A percentile compares a stretch with the other conserved stretches of the same genome.
These are phyloP conservation scores for Aporophyla lueneburgensis DNA, from an alignment of 2,888 invertebrate species.

Conservation along the genomic window DNA sequence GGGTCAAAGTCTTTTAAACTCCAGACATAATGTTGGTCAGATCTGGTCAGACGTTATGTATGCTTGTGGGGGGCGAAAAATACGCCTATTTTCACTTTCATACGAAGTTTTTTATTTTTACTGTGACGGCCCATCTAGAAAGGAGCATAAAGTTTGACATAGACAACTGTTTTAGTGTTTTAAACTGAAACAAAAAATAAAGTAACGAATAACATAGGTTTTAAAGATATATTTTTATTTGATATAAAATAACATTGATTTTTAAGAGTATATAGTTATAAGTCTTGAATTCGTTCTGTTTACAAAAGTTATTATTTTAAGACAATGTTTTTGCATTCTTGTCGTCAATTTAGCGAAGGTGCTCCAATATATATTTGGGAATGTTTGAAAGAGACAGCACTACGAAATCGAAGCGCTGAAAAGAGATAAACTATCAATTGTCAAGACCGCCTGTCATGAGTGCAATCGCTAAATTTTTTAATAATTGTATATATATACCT, in stretches of 20 bases:
- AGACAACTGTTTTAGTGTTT: slow-evolving; percentile 58
- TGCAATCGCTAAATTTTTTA: slow-evolving; percentile 20
- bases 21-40: neutral
- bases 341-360: slow-evolving; percentile 7
- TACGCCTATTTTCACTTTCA: neutral
- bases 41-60: neutral
- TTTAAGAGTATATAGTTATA: slow-evolving; percentile 48
- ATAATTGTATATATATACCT: slow-evolving; percentile 21
- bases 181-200: slow-evolving; percentile 54
- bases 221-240: slow-evolving; percentile 31
- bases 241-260: slow-evolving; percentile 34
- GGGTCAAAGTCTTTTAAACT: neutral
- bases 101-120: neutral
- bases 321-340: neutral
- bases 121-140: neutral
- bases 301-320: slow-evolving; percentile 22
- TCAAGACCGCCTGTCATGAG: slow-evolving; percentile 4
- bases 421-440: slow-evolving; percentile 7
- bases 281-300: slow-evolving; percentile 28
- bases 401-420: neutral
- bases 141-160: slow-evolving; percentile 25
- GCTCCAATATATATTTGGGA: neutral
- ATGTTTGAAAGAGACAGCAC: slow-evolving; percentile 8
- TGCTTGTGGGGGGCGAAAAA: neutral
- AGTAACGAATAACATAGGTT: slow-evolving; percentile 55